A percentile compares a stretch with the other conserved stretches of the same genome.
These are phyloP conservation scores for Pao palembangensis DNA, from an alignment of 2,113 vertebrate species.

Conservation along the genomic window DNA sequence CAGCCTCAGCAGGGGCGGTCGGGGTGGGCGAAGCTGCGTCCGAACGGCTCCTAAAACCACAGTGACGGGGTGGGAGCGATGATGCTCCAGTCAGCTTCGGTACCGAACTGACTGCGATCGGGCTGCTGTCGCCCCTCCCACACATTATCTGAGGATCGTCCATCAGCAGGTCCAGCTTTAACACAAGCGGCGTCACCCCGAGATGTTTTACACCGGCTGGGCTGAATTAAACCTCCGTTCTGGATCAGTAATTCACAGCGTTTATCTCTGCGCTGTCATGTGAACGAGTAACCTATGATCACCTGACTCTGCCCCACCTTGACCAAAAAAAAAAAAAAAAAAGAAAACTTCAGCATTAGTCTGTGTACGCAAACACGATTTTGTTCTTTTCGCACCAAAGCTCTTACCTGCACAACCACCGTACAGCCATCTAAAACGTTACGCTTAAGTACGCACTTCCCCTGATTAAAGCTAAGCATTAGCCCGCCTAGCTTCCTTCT, in stretches of 20 bases:
- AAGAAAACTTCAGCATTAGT: conserved; percentile 1
- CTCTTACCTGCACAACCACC: conserved; percentile 80
- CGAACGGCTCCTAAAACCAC: neutral
- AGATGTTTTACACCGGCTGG: neutral
- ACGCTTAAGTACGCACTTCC: conserved; percentile 18
- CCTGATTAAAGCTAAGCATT: conserved; percentile 47
- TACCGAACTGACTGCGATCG: conserved; percentile 26
- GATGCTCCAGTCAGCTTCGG: conserved; percentile 40
- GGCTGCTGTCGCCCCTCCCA: conserved; percentile 63
- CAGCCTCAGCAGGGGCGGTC: conserved; percentile 36
- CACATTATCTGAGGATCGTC: conserved; percentile 6
- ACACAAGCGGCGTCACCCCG: neutral
- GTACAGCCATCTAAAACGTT: conserved; percentile 71
- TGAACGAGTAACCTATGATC: conserved; percentile 33
- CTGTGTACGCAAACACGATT: neutral
- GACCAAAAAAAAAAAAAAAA: neutral
- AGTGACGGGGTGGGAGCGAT: neutral
- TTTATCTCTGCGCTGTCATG: neutral
- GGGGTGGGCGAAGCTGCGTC: conserved; percentile 17
- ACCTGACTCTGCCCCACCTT: conserved; percentile 63
- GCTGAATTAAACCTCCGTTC: neutral
- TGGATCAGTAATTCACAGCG: neutral
- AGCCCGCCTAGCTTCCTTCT: conserved; percentile 54
- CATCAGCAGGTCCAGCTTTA: neutral
- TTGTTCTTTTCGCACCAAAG: fast-evolving